A percentile compares a stretch with the other conserved stretches of the same genome.
phyloP scores from a whole-genome alignment of 2,888 invertebrate species.

The Calephelis perditalis region DNA sequence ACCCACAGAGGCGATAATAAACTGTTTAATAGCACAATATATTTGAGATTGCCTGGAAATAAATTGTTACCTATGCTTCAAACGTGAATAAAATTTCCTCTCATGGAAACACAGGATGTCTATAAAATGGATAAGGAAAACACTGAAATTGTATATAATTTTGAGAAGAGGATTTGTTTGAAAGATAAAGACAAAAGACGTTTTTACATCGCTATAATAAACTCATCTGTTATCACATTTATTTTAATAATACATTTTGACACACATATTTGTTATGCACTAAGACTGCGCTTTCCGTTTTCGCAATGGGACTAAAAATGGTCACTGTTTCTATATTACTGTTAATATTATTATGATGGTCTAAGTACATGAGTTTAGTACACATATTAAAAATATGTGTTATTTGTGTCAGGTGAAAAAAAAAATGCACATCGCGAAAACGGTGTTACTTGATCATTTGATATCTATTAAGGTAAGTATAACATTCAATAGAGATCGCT shows the following conservation, averaged over 20 bases:
- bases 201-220: slow-evolving; percentile 70
- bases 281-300: slow-evolving; percentile 55
- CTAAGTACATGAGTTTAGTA: background rate
- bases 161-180: no score
- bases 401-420: background rate
- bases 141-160: no score
- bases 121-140: no score
- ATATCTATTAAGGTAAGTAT: slow-evolving; percentile 1
- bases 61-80: no score
- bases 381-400: slow-evolving; percentile 12
- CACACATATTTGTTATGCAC: slow-evolving; percentile 72
- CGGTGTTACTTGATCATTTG: slow-evolving; percentile 32
- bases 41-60: no score
- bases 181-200: no score
- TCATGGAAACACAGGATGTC: no score
- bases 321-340: background rate
- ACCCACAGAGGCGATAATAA: no score
- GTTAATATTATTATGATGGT: background rate
- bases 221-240: slow-evolving; percentile 77
- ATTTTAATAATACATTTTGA: slow-evolving; percentile 76
- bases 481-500: slow-evolving; percentile 39
- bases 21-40: no score
- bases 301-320: slow-evolving; percentile 45
- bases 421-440: slow-evolving; percentile 35
- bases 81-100: no score